Evolutionary conservation across 2,797 vertebrate genomes (phyloP).

Genomic region (Lepus oiostolus): DNA sequence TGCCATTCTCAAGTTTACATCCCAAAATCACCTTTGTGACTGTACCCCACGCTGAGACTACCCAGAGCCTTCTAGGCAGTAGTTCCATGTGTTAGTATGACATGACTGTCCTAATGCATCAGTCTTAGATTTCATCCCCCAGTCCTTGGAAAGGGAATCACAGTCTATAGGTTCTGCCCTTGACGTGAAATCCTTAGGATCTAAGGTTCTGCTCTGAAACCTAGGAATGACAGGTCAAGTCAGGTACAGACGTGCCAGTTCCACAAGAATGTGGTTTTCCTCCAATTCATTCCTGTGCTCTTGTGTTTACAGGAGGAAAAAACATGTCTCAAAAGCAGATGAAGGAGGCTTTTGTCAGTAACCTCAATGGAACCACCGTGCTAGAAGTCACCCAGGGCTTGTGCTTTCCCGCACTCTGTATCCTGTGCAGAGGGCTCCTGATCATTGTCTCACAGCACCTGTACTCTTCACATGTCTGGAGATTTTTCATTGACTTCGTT

Average conservation of each 20-base stretch:
- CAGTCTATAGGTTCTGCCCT: background rate
- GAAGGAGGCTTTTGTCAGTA: constrained; percentile 96
- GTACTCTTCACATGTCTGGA: constrained; percentile 84
- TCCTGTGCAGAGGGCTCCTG: constrained; percentile 93
- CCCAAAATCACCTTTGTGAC: background rate
- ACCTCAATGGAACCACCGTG: constrained; percentile 95
- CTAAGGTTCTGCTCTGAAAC: constrained; percentile 28
- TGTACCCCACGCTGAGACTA: background rate
- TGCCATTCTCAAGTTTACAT: constrained; percentile 41
- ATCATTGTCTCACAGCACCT: constrained; percentile 89
- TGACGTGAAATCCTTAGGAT: constrained; percentile 14
- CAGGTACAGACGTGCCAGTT: constrained; percentile 1
- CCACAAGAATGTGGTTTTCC: constrained; percentile 29
- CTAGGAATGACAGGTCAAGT: constrained; percentile 20
- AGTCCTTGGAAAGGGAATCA: background rate
- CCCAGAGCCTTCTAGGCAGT: constrained; percentile 8
- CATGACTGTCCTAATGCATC: background rate
- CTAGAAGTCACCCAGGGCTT: constrained; percentile 92
- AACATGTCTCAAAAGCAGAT: constrained; percentile 92
- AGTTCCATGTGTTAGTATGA: constrained; percentile 24
- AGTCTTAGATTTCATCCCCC: constrained; percentile 5
- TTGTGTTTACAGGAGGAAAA: constrained; percentile 81
- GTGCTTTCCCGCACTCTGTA: constrained; percentile 91
- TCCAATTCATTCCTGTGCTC: constrained; percentile 66
- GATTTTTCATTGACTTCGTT: constrained; percentile 92